Conservation (phyloP, 2,888 invertebrate species). For the Drosophila gaucha region DNA sequence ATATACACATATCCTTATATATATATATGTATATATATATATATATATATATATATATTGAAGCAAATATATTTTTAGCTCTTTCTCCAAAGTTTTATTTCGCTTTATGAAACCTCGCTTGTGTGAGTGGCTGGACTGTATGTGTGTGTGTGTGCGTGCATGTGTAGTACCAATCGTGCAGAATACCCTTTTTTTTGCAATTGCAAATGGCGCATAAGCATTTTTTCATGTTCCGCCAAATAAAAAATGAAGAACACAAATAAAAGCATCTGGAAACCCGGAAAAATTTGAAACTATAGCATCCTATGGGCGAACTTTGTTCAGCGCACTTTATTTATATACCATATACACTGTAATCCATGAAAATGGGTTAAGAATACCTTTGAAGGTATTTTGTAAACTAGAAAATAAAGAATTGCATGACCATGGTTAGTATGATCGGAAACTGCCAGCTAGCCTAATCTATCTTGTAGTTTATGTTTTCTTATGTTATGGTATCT, state of each 20-base stretch:
- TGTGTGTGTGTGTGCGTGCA: slow-evolving; percentile 15
- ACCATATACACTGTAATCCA: not conserved
- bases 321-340: slow-evolving; percentile 9
- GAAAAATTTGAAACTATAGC: slow-evolving; percentile 56
- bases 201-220: slow-evolving; percentile 75
- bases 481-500: not conserved
- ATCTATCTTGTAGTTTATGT: too few relatives aligned
- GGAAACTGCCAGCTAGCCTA: not conserved
- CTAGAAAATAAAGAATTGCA: too few relatives aligned
- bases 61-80: slow-evolving; percentile 43
- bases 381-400: not conserved
- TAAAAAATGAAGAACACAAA: slow-evolving; percentile 11
- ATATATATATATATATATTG: not conserved
- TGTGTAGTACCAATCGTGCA: slow-evolving; percentile 64
- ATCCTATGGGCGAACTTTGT: slow-evolving; percentile 62
- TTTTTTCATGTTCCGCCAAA: slow-evolving; percentile 58
- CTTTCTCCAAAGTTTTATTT: slow-evolving; percentile 65
- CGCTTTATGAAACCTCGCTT: slow-evolving; percentile 51
- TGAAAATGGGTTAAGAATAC: not conserved
- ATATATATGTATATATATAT: slow-evolving; percentile 1
- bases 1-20: not conserved
- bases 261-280: slow-evolving; percentile 19
- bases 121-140: slow-evolving; percentile 14
- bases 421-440: not conserved
- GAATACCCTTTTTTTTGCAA: slow-evolving; percentile 70